These are phyloP conservation scores for Centropus unirufus DNA, from an alignment of 2,113 vertebrate species.

Conservation along the genomic window DNA sequence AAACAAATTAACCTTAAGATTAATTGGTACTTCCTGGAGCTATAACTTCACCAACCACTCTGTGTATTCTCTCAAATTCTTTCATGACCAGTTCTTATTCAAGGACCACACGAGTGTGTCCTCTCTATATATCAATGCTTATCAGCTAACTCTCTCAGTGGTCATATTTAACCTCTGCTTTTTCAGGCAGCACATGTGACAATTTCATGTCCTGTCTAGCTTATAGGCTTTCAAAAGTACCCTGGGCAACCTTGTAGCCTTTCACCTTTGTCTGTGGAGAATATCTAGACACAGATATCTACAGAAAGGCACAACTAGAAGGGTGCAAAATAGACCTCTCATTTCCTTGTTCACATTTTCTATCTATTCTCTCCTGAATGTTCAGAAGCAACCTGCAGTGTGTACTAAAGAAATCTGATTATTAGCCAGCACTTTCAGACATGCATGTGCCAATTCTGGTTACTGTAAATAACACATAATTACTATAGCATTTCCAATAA, in stretches of 20 bases:
- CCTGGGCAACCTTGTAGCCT: not conserved
- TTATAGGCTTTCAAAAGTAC: not conserved
- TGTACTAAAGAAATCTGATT: conserved; percentile 36
- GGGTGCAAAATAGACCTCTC: not conserved
- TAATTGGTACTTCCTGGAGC: not conserved
- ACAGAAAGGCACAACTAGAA: not conserved
- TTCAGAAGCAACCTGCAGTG: conserved; percentile 9
- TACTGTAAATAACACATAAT: conserved; percentile 66
- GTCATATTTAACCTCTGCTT: not conserved
- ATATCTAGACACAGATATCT: not conserved
- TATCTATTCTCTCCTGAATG: not conserved
- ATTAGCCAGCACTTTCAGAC: conserved; percentile 57
- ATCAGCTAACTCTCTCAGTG: not conserved
- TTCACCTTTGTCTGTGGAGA: not conserved
- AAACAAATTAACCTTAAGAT: not conserved
- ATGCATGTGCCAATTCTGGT: conserved; percentile 54
- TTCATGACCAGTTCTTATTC: not conserved
- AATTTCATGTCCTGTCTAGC: not conserved
- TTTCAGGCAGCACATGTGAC: not conserved
- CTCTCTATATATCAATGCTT: not conserved
- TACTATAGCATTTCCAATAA: conserved; percentile 62
- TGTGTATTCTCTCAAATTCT: not conserved
- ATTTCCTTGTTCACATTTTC: not conserved
- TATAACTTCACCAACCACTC: not conserved
- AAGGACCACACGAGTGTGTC: not conserved